Evolutionary conservation across 2,113 vertebrate genomes (phyloP), one percentile per base, ranked within the genome.

Genomic region (Motacilla alba): DNA sequence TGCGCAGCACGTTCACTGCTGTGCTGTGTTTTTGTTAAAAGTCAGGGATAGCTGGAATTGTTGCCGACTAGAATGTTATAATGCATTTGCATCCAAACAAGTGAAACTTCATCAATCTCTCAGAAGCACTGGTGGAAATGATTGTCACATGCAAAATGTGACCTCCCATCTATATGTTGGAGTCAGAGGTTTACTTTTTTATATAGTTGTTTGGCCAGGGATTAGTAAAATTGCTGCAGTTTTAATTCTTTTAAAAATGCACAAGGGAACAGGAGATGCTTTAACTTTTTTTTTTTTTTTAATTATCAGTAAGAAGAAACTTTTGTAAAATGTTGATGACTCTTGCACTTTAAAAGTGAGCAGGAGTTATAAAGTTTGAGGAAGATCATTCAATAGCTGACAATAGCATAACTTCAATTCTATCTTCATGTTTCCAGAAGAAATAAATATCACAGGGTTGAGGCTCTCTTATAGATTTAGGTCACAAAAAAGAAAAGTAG

Each of bases 1-100:
- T 58, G 46, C 33, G 44, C 28, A 9, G 53, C 15, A 7, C 0
- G 0, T 33, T 11, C 0, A 0, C 10, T 19, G 5, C n/a, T 69
- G 4, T 44, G 47, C 17, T 78, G 55, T 3, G 1, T 23, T 55
- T 44, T 28, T 0, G 0, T 24, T 44, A 14, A 33, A 39, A 62
- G 31, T 27, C 27, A 1, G 39, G n/a, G 35, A 3, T 14, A 37
- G 20, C 20, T 66, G 37, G 49, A 43, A 13, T 46, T 46, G 6
- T 44, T 30, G 30, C 5, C 0, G 0, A 13, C 47, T 50, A 1
- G 15, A 28, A 4, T 8, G 15, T 63, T 85, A 3, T 2, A 46
- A 58, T 3, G 1, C 15, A 6, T 68, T 84, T 44, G 6, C 39
- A 18, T 56, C 21, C 35, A 39, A 43, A 81, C 26, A 63, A 39